Evolutionary conservation across 2,797 vertebrate species (phyloP), one percentile per base, ranked within the genome.

Genomic region (Bovichtus diacanthus): DNA sequence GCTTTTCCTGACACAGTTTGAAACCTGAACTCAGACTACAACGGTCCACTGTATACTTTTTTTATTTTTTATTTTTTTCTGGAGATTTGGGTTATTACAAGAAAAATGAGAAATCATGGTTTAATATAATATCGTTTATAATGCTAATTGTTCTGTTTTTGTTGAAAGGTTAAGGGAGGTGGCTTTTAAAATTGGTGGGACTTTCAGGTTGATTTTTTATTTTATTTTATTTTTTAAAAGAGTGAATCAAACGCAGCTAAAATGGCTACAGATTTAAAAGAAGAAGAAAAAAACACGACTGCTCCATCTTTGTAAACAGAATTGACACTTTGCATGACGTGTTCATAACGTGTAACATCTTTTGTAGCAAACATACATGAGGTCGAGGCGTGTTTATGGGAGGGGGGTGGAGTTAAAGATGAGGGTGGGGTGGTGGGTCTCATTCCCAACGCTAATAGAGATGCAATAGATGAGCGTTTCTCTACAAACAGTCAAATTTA

Each of bases 271-370:
- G 75, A 85, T 75, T 31, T 21, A 39, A 71, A 76, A 65, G 38
- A 51, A 70, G 76, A 70, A 83, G 5, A 31, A 88, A 64, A 78
- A 84, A 89, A 88, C 74, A 84, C 67, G 88, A 95, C 93, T 92
- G 93, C 94, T 94, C 90, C 93, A 93, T 92, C 80, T 92, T 95
- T 95, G 91, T 94, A 91, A 94, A 90, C 92, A 86, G 92, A 94
- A 79, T 92, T 89, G 91, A 91, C 94, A 94, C 94, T 94, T 95
- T 94, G 95, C 95, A 96, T 95, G 95, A 95, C 82, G 85, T 94
- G 92, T 95, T 94, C 89, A 92, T 93, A 93, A 91, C 74, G 83
- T 95, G 91, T 93, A 92, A 91, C 88, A 93, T 93, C 87, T 94
- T 95, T 95, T 95, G 93, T 94, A 95, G 93, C 93, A 94, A 91